phyloP scores from a whole-genome alignment of 1,140 invertebrate genomes.

The Atta colombica region DNA sequence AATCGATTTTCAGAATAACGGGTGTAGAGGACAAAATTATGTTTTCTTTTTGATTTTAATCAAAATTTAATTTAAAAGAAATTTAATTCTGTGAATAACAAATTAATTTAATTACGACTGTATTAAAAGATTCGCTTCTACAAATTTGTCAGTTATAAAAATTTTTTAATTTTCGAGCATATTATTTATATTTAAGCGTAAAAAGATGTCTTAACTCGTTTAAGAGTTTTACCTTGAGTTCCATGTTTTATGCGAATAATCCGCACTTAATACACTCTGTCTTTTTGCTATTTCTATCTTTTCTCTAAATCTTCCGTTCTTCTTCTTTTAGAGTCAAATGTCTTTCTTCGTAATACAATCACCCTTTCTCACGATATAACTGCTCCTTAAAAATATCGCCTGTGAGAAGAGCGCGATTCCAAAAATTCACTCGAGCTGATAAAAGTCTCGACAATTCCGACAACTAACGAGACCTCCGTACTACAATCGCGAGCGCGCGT shows the following conservation, averaged over 20 bases:
- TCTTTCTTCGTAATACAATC: not conserved
- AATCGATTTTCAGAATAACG: not conserved
- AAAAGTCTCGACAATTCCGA: not conserved
- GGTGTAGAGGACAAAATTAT: not conserved
- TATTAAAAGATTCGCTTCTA: not conserved
- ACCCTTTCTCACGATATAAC: conserved; percentile 1
- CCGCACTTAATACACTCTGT: not conserved
- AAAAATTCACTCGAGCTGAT: conserved; percentile 2
- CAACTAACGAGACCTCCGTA: conserved; percentile 25
- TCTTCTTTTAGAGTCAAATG: not conserved
- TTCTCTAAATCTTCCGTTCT: not conserved
- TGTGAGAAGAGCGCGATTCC: not conserved
- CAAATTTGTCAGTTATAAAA: not conserved
- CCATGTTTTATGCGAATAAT: conserved; percentile 11
- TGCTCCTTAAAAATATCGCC: not conserved
- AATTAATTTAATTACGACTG: not conserved
- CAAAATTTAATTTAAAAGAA: not conserved
- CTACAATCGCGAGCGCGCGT: conserved; percentile 59
- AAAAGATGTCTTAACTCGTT: conserved; percentile 17
- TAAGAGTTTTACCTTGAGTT: conserved; percentile 42
- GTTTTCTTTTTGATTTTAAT: not conserved
- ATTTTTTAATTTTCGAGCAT: not conserved
- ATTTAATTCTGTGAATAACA: not conserved
- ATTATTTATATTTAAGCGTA: not conserved
- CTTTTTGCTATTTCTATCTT: too few species aligned